Percentiles rank a stretch among this genome's conserved stretches.
These are phyloP conservation scores for Malachius bipustulatus DNA, from an alignment of 2,888 invertebrate genomes.

Conservation along the genomic window DNA sequence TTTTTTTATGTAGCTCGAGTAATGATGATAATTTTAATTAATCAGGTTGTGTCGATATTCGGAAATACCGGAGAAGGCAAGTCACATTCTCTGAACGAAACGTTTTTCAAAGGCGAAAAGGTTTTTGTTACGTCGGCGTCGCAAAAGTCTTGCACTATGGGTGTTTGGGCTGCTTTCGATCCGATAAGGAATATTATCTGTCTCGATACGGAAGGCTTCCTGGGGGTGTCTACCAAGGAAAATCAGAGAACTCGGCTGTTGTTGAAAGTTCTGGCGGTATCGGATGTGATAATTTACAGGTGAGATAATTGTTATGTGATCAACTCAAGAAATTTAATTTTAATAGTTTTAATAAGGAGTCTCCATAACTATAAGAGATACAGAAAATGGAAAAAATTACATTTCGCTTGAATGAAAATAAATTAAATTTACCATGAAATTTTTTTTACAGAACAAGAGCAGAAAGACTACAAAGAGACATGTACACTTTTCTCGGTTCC, in stretches of 20 bases:
- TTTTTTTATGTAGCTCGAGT: too few species aligned
- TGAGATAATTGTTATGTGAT: too few species aligned
- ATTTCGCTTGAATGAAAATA: too few species aligned
- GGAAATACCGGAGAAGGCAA: constrained; percentile 79
- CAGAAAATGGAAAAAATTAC: too few species aligned
- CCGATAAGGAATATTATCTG: constrained; percentile 51
- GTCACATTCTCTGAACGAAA: constrained; percentile 63
- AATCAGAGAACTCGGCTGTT: constrained; percentile 56
- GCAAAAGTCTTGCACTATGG: constrained; percentile 61
- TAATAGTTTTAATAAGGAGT: too few species aligned
- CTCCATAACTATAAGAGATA: too few species aligned
- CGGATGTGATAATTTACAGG: constrained; percentile 69
- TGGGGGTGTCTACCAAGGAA: constrained; percentile 48
- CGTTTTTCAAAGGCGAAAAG: constrained; percentile 50
- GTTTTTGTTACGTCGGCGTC: constrained; percentile 54
- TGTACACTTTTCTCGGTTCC: constrained; percentile 64
- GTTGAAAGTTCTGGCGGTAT: constrained; percentile 68
- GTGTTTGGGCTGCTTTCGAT: constrained; percentile 68
- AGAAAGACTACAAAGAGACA: constrained; percentile 61
- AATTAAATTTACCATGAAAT: too few species aligned
- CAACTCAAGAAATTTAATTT: too few species aligned
- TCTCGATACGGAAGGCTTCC: constrained; percentile 70
- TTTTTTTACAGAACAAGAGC: constrained; percentile 63
- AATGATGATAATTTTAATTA: too few species aligned
- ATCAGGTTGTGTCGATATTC: constrained; percentile 71